These are phyloP conservation scores for Rallus limicola DNA, from an alignment of 2,113 vertebrate species.

Conservation along the genomic window DNA sequence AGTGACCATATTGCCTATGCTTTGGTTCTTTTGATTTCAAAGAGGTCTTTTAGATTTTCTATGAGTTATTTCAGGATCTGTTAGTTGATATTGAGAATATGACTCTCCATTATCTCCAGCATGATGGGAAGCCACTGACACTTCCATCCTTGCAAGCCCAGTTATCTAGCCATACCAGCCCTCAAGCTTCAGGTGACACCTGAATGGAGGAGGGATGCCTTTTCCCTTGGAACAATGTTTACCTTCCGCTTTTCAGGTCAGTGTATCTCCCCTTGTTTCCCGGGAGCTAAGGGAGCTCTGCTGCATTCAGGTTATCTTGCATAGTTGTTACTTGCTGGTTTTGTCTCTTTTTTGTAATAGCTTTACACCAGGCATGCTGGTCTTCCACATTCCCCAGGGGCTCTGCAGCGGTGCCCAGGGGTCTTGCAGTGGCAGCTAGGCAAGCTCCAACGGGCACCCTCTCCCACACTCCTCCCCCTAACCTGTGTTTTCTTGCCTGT, in stretches of 20 bases:
- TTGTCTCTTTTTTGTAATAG: background rate
- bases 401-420: background rate
- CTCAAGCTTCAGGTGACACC: background rate
- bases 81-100: background rate
- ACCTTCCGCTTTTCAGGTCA: background rate
- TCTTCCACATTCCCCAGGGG: background rate
- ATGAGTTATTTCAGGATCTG: background rate
- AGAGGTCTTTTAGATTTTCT: background rate
- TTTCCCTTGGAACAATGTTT: background rate
- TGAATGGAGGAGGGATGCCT: background rate
- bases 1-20: background rate
- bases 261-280: fast-evolving
- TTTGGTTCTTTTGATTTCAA: background rate
- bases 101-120: background rate
- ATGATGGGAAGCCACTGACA: background rate
- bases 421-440: background rate
- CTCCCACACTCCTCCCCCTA: background rate
- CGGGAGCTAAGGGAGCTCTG: background rate
- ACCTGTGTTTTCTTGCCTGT: background rate
- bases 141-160: background rate
- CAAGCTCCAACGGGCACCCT: fast-evolving
- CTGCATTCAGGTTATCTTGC: fast-evolving
- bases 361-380: background rate
- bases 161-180: background rate
- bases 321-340: background rate